phyloP scores from a whole-genome alignment of 2,113 vertebrate species.

The Rhinolophus ferrumequinum region DNA sequence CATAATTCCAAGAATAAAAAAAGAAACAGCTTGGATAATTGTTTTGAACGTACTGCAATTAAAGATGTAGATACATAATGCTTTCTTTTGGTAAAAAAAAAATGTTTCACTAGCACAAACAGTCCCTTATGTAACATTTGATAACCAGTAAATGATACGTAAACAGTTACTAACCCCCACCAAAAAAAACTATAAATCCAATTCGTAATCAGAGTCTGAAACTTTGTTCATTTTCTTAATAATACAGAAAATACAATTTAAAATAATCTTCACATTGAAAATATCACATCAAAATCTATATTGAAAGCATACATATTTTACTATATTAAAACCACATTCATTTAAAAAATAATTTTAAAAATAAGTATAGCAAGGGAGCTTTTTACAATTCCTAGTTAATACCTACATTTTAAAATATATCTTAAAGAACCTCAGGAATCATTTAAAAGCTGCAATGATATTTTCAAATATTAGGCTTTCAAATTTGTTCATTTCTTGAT shows the following conservation, averaged over 20 bases:
- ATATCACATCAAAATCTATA: neutral
- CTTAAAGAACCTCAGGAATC: neutral
- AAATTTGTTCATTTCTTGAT: neutral
- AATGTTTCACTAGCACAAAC: slow-evolving; percentile 50
- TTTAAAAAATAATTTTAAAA: slow-evolving; percentile 30
- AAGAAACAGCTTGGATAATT: slow-evolving; percentile 69
- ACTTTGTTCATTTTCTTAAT: neutral
- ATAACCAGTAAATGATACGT: slow-evolving; percentile 29
- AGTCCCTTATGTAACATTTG: slow-evolving; percentile 54
- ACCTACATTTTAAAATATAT: neutral
- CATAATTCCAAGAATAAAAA: slow-evolving; percentile 72
- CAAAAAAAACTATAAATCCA: neutral
- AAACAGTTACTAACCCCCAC: neutral
- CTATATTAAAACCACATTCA: neutral
- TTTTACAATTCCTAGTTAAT: neutral
- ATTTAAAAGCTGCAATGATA: neutral
- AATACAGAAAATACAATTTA: neutral
- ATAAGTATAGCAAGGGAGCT: neutral
- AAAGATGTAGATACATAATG: slow-evolving; percentile 59
- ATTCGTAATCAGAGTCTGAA: slow-evolving; percentile 2
- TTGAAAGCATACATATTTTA: neutral
- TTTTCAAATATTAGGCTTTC: neutral
- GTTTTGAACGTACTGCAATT: slow-evolving; percentile 69
- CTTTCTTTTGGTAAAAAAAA: slow-evolving; percentile 63
- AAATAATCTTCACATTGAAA: neutral